These are phyloP conservation scores for Forbesichthys papilliferus DNA, from an alignment of 2,113 vertebrate genomes.

Conservation along the genomic window DNA sequence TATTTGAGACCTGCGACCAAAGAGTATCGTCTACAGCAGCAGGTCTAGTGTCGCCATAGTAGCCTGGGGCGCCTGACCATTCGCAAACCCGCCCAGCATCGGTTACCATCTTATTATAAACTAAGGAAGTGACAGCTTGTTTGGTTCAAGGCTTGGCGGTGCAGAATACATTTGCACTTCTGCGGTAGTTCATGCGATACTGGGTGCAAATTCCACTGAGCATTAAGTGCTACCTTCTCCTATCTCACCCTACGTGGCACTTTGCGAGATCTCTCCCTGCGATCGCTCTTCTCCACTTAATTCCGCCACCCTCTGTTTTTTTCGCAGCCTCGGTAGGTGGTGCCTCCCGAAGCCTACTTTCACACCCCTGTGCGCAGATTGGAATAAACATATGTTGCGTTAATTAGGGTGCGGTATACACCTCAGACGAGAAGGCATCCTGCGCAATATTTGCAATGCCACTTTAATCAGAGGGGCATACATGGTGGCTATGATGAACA, in stretches of 20 bases:
- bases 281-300: slow-evolving; percentile 50
- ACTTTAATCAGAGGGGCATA: slow-evolving; percentile 62
- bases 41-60: slow-evolving; percentile 56
- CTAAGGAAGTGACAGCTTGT: slow-evolving; percentile 78
- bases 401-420: slow-evolving; percentile 67
- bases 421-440: slow-evolving; percentile 56
- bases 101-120: slow-evolving; percentile 81
- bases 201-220: slow-evolving; percentile 73
- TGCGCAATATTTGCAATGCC: slow-evolving; percentile 39
- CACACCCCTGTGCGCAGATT: slow-evolving; percentile 69
- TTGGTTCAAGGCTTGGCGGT: slow-evolving; percentile 74
- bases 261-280: slow-evolving; percentile 40
- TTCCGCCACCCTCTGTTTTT: slow-evolving; percentile 58
- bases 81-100: slow-evolving; percentile 71
- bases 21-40: slow-evolving; percentile 40
- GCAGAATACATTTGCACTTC: slow-evolving; percentile 81
- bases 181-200: slow-evolving; percentile 68
- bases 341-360: slow-evolving; percentile 68
- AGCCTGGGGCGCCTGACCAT: slow-evolving; percentile 53
- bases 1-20: slow-evolving; percentile 40
- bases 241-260: slow-evolving; percentile 44
- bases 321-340: slow-evolving; percentile 75
- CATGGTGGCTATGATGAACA: slow-evolving; percentile 43
- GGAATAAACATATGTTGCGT: slow-evolving; percentile 80
- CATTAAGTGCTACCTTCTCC: slow-evolving; percentile 66